Conservation (phyloP, 2,888 invertebrate genomes). For the Colostygia pectinataria region DNA sequence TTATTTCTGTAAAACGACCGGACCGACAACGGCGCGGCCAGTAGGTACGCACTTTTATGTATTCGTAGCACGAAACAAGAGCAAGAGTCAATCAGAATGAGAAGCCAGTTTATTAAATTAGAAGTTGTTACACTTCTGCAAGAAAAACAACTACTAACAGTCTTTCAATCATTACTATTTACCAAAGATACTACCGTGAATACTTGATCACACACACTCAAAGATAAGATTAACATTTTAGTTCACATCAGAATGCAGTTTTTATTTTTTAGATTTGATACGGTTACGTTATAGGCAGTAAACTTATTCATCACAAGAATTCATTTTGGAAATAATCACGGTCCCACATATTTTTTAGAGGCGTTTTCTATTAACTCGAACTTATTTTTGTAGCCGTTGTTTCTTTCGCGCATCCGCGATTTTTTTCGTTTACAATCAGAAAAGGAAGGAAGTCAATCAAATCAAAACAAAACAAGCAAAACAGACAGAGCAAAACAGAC, state of each 20-base stretch:
- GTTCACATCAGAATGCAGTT: background rate
- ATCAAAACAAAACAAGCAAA: constrained; percentile 9
- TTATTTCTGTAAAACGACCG: constrained; percentile 7
- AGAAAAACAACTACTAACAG: background rate
- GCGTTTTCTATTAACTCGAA: constrained; percentile 8
- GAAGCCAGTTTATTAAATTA: background rate
- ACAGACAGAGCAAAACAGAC: constrained; percentile 12
- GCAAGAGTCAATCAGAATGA: background rate
- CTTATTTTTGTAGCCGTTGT: background rate
- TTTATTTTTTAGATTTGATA: constrained; percentile 8
- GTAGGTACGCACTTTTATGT: constrained; percentile 13
- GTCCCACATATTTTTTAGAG: constrained; percentile 4
- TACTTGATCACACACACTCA: constrained; percentile 1
- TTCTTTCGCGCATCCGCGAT: constrained; percentile 14
- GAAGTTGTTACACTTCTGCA: background rate
- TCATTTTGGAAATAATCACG: background rate
- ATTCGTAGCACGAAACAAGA: constrained; percentile 9
- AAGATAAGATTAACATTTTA: background rate
- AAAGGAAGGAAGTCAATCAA: constrained; percentile 2
- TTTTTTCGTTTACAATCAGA: constrained; percentile 24
- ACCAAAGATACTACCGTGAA: background rate
- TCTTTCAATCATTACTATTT: background rate
- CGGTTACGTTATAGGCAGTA: background rate
- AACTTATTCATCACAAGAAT: background rate
- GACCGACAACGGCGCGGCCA: constrained; percentile 1